These are phyloP conservation scores for Tapirus terrestris DNA, from an alignment of 2,113 vertebrate genomes.

Conservation along the genomic window DNA sequence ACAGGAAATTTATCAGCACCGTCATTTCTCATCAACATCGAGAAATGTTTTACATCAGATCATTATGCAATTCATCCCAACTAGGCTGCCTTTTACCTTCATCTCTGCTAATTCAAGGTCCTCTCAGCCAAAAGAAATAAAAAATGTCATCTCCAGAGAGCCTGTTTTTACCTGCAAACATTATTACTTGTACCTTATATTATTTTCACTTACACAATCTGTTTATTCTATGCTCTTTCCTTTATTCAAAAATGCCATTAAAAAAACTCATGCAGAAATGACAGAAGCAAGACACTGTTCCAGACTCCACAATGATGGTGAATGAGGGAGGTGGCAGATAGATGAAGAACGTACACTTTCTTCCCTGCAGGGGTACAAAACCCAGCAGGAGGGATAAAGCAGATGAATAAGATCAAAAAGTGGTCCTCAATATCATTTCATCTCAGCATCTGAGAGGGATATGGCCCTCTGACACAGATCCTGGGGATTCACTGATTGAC, in stretches of 20 bases:
- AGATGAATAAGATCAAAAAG: background rate
- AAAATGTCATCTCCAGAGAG: conserved; percentile 13
- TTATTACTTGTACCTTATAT: background rate
- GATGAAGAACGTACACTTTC: background rate
- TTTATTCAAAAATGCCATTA: conserved; percentile 8
- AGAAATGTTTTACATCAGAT: conserved; percentile 37
- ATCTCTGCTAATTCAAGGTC: background rate
- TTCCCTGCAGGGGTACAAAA: background rate
- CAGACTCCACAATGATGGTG: background rate
- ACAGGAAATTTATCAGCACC: conserved; percentile 53
- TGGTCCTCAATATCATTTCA: background rate
- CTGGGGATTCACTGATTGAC: background rate
- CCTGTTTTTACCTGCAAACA: background rate
- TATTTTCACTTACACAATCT: background rate
- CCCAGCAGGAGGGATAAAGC: background rate
- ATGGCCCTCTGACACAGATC: background rate
- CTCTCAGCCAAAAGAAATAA: background rate
- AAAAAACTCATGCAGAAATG: background rate
- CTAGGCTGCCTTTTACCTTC: background rate
- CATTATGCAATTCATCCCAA: background rate
- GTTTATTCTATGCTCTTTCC: background rate
- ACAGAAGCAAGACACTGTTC: background rate
- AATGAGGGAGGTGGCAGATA: background rate
- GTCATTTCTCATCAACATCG: conserved; percentile 54
- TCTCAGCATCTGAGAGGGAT: background rate